Percentiles rank a stretch among this genome's conserved stretches.
These are phyloP conservation scores for Caenorhabditis panamensis DNA, from an alignment of 2,888 invertebrate genomes.

Conservation along the genomic window DNA sequence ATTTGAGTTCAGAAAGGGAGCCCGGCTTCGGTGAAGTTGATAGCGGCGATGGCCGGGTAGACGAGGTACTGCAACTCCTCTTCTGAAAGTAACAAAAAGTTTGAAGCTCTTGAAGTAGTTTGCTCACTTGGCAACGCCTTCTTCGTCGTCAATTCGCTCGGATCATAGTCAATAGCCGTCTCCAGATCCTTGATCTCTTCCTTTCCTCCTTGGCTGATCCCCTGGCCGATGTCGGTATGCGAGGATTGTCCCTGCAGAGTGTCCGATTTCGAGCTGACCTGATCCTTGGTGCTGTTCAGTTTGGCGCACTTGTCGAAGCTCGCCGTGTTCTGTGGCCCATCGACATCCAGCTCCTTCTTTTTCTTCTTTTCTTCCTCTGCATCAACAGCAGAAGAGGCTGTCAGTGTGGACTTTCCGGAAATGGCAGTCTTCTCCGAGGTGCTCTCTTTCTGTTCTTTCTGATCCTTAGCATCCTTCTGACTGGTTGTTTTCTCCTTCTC, in stretches of 20 bases:
- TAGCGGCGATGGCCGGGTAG: slow-evolving; percentile 28
- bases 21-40: slow-evolving; percentile 29
- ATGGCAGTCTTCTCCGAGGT: slow-evolving; percentile 14
- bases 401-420: slow-evolving; percentile 1
- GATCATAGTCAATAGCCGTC: slow-evolving; percentile 55
- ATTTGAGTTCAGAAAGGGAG: slow-evolving; percentile 34
- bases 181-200: slow-evolving; percentile 35
- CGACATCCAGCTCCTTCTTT: slow-evolving; percentile 1
- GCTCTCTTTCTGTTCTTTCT: slow-evolving; percentile 23
- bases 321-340: slow-evolving; percentile 35
- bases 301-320: slow-evolving; percentile 26
- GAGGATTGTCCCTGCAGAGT: not conserved
- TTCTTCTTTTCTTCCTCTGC: slow-evolving; percentile 39
- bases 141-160: slow-evolving; percentile 34
- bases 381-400: not conserved
- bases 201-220: not conserved
- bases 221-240: slow-evolving; percentile 10
- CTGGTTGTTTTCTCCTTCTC: slow-evolving; percentile 13
- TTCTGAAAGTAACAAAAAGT: slow-evolving; percentile 22
- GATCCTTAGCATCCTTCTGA: slow-evolving; percentile 7
- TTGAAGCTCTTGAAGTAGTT: not conserved
- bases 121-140: slow-evolving; percentile 43
- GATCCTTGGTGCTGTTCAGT: slow-evolving; percentile 26
- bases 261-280: not conserved
- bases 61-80: slow-evolving; percentile 50